Percentiles rank a stretch among this genome's conserved stretches.
phyloP scores from a whole-genome alignment of 2,888 invertebrate genomes.

The Agrotis puta region DNA sequence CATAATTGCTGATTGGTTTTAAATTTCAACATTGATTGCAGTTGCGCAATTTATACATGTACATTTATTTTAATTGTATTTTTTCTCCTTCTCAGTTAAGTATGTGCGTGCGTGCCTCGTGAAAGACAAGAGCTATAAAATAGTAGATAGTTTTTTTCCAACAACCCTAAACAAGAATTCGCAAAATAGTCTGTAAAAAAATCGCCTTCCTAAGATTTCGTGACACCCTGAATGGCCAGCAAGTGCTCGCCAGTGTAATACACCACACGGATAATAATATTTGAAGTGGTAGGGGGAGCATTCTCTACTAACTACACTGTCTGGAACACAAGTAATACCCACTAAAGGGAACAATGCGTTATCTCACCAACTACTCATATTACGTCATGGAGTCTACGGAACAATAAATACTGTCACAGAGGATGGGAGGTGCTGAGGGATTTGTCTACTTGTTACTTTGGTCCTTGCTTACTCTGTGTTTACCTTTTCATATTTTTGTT shows the following conservation, averaged over 20 bases:
- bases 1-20: slow-evolving; percentile 39
- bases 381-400: slow-evolving; percentile 63
- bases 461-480: slow-evolving; percentile 40
- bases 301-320: slow-evolving; percentile 61
- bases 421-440: slow-evolving; percentile 53
- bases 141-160: not conserved
- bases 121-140: too few relatives aligned
- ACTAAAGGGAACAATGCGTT: slow-evolving; percentile 73
- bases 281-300: slow-evolving; percentile 77
- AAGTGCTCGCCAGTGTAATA: slow-evolving; percentile 29
- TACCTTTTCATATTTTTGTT: slow-evolving; percentile 59
- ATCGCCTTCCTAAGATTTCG: slow-evolving; percentile 1
- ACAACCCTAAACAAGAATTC: not conserved
- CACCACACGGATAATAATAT: slow-evolving; percentile 68
- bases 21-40: slow-evolving; percentile 59
- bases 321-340: slow-evolving; percentile 80
- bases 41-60: slow-evolving; percentile 47
- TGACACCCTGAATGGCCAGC: slow-evolving; percentile 34
- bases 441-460: slow-evolving; percentile 37
- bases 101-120: not conserved
- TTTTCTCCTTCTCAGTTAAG: not conserved
- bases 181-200: too few relatives aligned
- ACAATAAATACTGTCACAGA: slow-evolving; percentile 64
- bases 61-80: slow-evolving; percentile 25
- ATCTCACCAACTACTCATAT: slow-evolving; percentile 66